These are phyloP conservation scores for Coronaproctus castanopsis DNA, from an alignment of 2,888 invertebrate genomes.

Conservation along the genomic window DNA sequence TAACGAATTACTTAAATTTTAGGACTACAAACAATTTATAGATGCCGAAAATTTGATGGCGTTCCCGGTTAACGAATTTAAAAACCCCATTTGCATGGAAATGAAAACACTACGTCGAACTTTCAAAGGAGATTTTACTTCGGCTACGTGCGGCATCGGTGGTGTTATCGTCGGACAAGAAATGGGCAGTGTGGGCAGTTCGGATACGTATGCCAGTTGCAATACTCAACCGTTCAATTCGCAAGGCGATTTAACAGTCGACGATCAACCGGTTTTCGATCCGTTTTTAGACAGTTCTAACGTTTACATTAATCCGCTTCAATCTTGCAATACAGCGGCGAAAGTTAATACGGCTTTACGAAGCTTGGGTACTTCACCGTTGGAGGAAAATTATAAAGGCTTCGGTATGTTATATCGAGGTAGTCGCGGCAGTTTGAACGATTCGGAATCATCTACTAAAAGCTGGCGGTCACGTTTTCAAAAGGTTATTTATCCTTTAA, in stretches of 20 bases:
- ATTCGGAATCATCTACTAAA: conserved; percentile 37
- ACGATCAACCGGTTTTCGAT: conserved; percentile 23
- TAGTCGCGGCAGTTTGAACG: conserved; percentile 38
- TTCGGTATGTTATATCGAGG: conserved; percentile 29
- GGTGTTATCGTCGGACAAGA: conserved; percentile 14
- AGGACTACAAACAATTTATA: conserved; percentile 80
- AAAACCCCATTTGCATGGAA: conserved; percentile 62
- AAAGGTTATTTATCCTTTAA: conserved; percentile 43
- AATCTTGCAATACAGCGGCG: conserved; percentile 32
- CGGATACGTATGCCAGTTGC: conserved; percentile 91
- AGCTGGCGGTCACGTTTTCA: conserved; percentile 71
- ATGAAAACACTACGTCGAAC: conserved; percentile 41
- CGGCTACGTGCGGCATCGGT: conserved; percentile 25
- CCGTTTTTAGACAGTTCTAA: conserved; percentile 45
- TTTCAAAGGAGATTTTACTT: conserved; percentile 28
- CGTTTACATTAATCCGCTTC: conserved; percentile 71
- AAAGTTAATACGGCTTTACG: conserved; percentile 55
- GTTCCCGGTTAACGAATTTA: conserved; percentile 62
- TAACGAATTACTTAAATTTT: too few relatives aligned
- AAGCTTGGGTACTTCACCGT: conserved; percentile 38
- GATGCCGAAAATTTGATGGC: conserved; percentile 79
- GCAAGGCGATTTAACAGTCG: conserved; percentile 52
- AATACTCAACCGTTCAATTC: conserved; percentile 86
- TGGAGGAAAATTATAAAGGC: conserved; percentile 30
- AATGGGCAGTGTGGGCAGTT: conserved; percentile 44